These are phyloP conservation scores for Leptosomus discolor DNA, from an alignment of 2,113 vertebrate species.

Conservation along the genomic window DNA sequence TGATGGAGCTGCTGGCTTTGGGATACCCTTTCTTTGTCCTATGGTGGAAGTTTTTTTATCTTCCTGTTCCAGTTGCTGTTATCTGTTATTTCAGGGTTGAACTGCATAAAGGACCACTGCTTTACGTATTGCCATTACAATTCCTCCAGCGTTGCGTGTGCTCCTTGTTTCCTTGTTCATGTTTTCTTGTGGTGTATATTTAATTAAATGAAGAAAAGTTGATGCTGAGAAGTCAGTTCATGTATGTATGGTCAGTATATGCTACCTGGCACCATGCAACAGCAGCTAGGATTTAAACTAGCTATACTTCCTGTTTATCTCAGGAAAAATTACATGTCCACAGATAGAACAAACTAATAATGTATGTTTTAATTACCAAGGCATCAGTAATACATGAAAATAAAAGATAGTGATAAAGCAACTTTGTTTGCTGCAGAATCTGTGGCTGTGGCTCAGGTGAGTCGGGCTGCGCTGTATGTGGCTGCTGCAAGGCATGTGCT, in stretches of 20 bases:
- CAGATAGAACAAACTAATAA: not conserved
- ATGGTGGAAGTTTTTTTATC: not conserved
- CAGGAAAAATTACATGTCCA: not conserved
- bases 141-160: not conserved
- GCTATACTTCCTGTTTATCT: not conserved
- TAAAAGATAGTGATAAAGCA: not conserved
- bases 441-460: constrained; percentile 98
- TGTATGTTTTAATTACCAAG: not conserved
- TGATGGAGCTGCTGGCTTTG: not conserved
- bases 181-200: not conserved
- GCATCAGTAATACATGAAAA: not conserved
- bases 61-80: not conserved
- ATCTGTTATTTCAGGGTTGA: not conserved
- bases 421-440: constrained; percentile 78
- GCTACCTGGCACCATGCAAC: not conserved
- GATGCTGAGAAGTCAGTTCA: not conserved
- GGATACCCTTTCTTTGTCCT: not conserved
- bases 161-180: not conserved
- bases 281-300: not conserved
- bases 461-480: constrained; percentile 94
- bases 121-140: not conserved
- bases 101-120: not conserved
- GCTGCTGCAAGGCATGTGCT: constrained; percentile 97
- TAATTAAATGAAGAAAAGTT: not conserved
- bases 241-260: not conserved